These are phyloP conservation scores for Calcarius lapponicus DNA, from an alignment of 2,797 vertebrate species.

Conservation along the genomic window DNA sequence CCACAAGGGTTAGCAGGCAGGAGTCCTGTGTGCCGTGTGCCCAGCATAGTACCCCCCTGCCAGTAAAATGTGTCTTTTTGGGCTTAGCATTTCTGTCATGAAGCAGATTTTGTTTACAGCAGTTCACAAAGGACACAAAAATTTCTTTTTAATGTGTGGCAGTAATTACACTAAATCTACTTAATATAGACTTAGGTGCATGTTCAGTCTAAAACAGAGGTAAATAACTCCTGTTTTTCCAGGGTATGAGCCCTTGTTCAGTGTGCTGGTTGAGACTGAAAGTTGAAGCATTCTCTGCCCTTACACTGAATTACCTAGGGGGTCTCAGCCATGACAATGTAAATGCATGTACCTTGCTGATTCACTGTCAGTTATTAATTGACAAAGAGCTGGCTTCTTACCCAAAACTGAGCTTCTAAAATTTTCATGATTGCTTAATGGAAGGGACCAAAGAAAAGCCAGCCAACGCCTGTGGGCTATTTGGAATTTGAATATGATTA, in stretches of 20 bases:
- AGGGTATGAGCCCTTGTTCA: neutral
- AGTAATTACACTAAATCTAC: neutral
- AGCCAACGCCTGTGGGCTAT: neutral
- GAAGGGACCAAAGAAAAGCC: neutral
- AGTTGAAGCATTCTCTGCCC: neutral
- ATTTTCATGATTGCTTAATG: slow-evolving; percentile 11
- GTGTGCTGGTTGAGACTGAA: neutral
- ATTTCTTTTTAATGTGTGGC: neutral
- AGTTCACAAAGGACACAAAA: neutral
- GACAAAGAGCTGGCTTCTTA: neutral
- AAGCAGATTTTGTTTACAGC: neutral
- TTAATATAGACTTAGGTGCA: neutral
- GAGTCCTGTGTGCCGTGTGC: neutral
- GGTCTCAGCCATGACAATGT: neutral
- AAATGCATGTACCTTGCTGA: neutral
- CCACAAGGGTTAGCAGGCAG: neutral
- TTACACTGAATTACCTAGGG: neutral
- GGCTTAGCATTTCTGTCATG: neutral
- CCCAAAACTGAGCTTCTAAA: neutral
- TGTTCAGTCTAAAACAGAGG: neutral
- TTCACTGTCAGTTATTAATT: neutral
- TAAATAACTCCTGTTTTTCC: neutral
- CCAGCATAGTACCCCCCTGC: too few relatives aligned
- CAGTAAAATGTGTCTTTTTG: neutral
- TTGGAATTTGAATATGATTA: slow-evolving; percentile 46